Evolutionary conservation across 2,797 vertebrate genomes (phyloP).

Genomic region (Macropodus opercularis): DNA sequence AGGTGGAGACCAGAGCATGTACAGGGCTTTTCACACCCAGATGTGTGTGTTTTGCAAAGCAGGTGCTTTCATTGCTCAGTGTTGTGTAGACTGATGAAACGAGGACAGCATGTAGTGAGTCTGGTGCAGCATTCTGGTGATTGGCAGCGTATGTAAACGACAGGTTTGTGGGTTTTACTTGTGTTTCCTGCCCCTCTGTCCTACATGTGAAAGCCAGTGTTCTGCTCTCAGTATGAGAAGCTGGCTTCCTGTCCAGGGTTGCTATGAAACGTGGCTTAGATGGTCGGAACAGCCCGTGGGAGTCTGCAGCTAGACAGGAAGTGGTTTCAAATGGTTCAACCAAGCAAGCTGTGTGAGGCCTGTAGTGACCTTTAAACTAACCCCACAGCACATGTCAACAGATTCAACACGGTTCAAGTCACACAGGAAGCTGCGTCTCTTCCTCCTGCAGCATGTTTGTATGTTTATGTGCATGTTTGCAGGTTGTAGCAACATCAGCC

Average conservation of each 20-base stretch:
- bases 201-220: slow-evolving; percentile 13
- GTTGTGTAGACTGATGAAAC: no score
- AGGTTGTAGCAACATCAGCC: no score
- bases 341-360: not conserved
- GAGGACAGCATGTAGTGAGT: no score
- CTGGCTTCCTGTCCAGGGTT: slow-evolving; percentile 52
- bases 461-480: no score
- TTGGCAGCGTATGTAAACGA: not conserved
- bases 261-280: slow-evolving; percentile 26
- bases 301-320: slow-evolving; percentile 34
- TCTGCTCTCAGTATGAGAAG: slow-evolving; percentile 15
- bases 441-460: no score
- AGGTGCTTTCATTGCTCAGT: no score
- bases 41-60: no score
- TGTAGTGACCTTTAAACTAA: not conserved
- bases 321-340: slow-evolving; percentile 52
- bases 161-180: not conserved
- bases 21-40: no score
- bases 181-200: slow-evolving; percentile 30
- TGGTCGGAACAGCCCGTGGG: not conserved
- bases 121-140: not conserved
- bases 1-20: no score
- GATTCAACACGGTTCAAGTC: no score
- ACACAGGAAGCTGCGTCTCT: no score
- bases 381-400: not conserved